Percentiles rank a stretch among this genome's conserved stretches.
phyloP scores from a whole-genome alignment of 2,113 vertebrate genomes.

The Clupea harengus region DNA sequence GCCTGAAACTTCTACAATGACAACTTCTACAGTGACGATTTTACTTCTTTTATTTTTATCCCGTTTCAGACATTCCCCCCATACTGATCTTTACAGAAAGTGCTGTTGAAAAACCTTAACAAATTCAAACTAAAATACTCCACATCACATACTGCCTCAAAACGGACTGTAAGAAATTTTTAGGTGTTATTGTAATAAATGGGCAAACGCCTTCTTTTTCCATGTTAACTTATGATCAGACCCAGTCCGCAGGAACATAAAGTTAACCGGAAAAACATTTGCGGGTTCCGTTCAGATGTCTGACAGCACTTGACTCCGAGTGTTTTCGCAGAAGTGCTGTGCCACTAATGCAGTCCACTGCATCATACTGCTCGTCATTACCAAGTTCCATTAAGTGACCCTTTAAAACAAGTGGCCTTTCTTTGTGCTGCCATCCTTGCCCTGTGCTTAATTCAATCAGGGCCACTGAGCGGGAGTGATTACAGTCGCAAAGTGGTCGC shows the following conservation, averaged over 20 bases:
- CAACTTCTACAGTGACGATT: neutral
- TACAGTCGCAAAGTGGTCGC: neutral
- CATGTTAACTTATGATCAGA: neutral
- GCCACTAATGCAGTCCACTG: neutral
- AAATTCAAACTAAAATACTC: neutral
- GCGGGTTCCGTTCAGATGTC: neutral
- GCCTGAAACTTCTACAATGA: neutral
- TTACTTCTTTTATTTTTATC: neutral
- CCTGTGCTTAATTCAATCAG: conserved; percentile 11
- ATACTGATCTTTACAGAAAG: neutral
- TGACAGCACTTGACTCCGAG: neutral
- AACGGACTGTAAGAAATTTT: neutral
- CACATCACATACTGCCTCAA: neutral
- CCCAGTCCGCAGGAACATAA: neutral
- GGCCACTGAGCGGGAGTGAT: neutral
- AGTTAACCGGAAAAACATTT: neutral
- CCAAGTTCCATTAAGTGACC: neutral
- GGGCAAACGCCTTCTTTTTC: neutral
- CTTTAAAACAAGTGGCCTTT: neutral
- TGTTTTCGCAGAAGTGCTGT: neutral
- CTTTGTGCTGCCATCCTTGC: neutral
- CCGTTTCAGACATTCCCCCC: neutral
- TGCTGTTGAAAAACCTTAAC: neutral
- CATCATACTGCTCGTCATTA: neutral
- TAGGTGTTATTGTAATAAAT: neutral